Conservation (phyloP, 2,113 vertebrate species). For the Hyla sarda region DNA sequence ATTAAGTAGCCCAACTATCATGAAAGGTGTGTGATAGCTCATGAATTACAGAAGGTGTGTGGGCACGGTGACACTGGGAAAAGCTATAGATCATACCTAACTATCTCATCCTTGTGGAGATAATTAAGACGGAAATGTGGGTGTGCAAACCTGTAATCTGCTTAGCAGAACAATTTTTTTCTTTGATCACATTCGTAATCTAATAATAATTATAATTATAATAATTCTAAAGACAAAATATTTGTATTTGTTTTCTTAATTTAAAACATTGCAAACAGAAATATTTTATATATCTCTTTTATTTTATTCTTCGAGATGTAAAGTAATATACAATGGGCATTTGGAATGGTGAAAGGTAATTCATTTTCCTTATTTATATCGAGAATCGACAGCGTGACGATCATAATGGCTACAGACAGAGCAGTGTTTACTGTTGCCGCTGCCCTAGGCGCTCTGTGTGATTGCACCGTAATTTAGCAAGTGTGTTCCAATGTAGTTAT, state of each 20-base stretch:
- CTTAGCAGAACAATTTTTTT: constrained; percentile 74
- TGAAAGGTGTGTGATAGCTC: constrained; percentile 69
- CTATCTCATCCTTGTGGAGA: constrained; percentile 81
- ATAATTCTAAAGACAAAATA: background rate
- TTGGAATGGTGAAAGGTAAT: background rate
- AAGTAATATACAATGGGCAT: background rate
- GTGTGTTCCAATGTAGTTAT: constrained; percentile 12
- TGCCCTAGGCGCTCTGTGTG: constrained; percentile 18
- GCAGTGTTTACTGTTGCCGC: constrained; percentile 5
- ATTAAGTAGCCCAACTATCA: constrained; percentile 72
- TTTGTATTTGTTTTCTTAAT: background rate
- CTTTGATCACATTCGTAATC: constrained; percentile 76
- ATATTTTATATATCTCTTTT: constrained; percentile 70
- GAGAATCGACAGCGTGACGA: background rate
- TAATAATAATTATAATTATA: background rate
- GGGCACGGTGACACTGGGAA: constrained; percentile 79
- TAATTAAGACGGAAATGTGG: constrained; percentile 82
- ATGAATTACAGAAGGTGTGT: constrained; percentile 79
- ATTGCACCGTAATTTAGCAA: constrained; percentile 25
- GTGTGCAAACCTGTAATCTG: constrained; percentile 74
- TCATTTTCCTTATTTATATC: background rate
- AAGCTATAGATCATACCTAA: constrained; percentile 79
- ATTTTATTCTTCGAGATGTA: constrained; percentile 63
- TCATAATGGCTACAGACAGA: background rate
- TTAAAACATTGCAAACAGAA: background rate